Base-by-base conservation (phyloP, 2,797 vertebrate genomes). In the Lepidocolaptes lacrymiger region DNA sequence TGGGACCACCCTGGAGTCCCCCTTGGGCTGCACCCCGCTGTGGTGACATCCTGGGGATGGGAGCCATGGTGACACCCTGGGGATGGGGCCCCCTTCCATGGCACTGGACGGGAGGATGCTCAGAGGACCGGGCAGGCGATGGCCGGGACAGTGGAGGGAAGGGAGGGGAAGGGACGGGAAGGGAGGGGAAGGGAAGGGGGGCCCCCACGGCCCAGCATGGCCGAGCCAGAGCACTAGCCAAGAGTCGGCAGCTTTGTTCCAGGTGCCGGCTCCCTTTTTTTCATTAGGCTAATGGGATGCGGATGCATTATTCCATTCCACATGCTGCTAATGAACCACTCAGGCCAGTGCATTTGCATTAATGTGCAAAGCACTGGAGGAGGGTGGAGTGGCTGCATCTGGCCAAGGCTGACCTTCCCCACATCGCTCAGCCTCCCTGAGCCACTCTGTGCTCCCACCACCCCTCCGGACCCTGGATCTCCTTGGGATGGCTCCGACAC, bases 271-370 rank as follows among this genome's bases (percentile, higher is more conserved):
- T 97, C 95, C 91, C 91, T 97, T 94, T 96, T 97, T 97, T 97
- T 97, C 97, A 97, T 97, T 97, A 97, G 96, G 92, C 97, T 97
- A 97, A 97, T 97, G 96, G 96, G 96, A 97, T 97, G 96, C 95
- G 96, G 96, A 96, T 97, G 96, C 97, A 96, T 97, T 97, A 97
- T 96, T 97, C 95, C 96, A 96, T 97, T 95, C 96, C 94, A 91
- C 97, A 96, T 93, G 95, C 97, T 95, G 96, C 96, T 97, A 97
- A 97, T 96, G 97, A 97, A 97, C 95, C 97, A 97, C 97, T 97
- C 96, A 95, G 97, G 96, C 95, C 97, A 96, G 93, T 95, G 95
- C 93, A 96, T 96, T 95, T 97, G 97, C 97, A 97, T 97, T 97
- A 97, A 97, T 97, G 97, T 90, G 95, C 92, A 83, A 93, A 91